Conservation (phyloP, 2,888 invertebrate species). For the Cataglyphis rosenhaueri region DNA sequence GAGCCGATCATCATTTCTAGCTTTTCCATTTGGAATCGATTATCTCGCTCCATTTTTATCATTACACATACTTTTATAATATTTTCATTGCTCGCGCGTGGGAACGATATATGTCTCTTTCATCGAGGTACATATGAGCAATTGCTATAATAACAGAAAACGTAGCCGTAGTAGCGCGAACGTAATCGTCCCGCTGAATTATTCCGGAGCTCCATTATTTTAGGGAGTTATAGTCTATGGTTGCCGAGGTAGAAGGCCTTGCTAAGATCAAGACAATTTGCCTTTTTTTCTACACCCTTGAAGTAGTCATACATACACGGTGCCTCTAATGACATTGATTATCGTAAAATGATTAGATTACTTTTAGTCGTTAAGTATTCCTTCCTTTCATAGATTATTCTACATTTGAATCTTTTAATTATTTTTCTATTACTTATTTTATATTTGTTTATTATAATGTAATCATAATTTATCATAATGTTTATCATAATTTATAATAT, state of each 20-base stretch:
- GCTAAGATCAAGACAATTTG: slow-evolving; percentile 31
- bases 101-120: slow-evolving; percentile 34
- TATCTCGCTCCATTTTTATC: slow-evolving; percentile 10
- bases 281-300: slow-evolving; percentile 30
- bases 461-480: too few relatives aligned
- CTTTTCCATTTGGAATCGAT: slow-evolving; percentile 7
- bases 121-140: slow-evolving; percentile 26
- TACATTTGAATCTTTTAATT: neutral
- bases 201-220: slow-evolving; percentile 46
- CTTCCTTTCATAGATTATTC: neutral
- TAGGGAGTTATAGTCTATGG: slow-evolving; percentile 40
- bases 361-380: neutral
- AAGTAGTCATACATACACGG: neutral
- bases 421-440: slow-evolving; percentile 4
- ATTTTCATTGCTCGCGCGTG: slow-evolving; percentile 20
- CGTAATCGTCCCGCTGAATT: slow-evolving; percentile 47
- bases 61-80: slow-evolving; percentile 78
- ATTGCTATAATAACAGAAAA: slow-evolving; percentile 47
- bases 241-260: slow-evolving; percentile 6
- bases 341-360: slow-evolving; percentile 20
- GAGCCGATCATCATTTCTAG: neutral
- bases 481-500: neutral
- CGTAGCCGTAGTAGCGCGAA: slow-evolving; percentile 40
- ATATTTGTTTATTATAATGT: neutral
- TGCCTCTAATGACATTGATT: slow-evolving; percentile 24